Evolutionary conservation across 2,113 vertebrate genomes (phyloP).

Genomic region (Pontoporia blainvillei): DNA sequence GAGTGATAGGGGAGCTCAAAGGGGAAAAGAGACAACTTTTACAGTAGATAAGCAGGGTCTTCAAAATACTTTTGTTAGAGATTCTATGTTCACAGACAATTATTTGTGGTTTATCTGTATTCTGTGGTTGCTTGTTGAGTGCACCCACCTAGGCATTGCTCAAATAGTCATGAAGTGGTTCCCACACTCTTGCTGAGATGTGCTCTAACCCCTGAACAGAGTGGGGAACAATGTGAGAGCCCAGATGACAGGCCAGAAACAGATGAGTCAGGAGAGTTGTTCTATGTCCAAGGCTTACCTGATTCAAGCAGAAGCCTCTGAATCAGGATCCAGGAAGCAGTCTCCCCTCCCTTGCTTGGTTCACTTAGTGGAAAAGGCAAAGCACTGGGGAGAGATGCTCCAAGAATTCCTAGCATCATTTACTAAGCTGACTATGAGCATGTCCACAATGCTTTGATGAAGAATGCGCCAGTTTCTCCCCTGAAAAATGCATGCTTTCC

Average conservation of each 20-base stretch:
- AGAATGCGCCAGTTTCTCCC: not conserved
- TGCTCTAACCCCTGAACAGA: not conserved
- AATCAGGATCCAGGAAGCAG: not conserved
- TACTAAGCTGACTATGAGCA: not conserved
- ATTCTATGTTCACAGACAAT: not conserved
- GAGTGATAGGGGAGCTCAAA: not conserved
- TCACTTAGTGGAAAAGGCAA: not conserved
- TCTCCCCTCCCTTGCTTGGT: not conserved
- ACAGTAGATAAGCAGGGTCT: not conserved
- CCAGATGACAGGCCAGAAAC: not conserved
- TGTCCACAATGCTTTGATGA: not conserved
- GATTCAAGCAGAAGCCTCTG: not conserved
- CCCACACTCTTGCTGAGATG: not conserved
- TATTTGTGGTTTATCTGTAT: not conserved
- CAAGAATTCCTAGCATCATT: not conserved
- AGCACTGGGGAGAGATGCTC: not conserved
- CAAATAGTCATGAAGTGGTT: too few species aligned
- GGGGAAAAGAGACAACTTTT: not conserved
- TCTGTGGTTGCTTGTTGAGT: not conserved
- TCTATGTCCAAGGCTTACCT: not conserved
- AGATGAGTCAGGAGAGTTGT: accelerated
- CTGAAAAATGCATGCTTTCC: not conserved
- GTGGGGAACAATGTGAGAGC: not conserved
- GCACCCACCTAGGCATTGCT: too few species aligned
- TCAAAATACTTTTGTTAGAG: not conserved